phyloP scores from a whole-genome alignment of 2,113 vertebrate genomes.

The Nicator chloris region DNA sequence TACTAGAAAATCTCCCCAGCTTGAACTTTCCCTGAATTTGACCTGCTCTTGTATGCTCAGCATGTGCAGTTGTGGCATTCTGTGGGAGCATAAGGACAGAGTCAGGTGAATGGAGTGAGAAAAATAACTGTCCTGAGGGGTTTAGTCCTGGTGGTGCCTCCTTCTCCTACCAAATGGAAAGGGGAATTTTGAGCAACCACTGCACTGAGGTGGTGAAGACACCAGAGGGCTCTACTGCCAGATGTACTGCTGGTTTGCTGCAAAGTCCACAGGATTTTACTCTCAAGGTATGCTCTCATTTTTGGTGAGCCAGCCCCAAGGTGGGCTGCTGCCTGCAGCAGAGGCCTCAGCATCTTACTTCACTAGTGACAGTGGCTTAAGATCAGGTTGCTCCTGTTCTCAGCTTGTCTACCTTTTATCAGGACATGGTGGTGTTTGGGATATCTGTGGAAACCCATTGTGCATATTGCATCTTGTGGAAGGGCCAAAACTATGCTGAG shows the following conservation, averaged over 20 bases:
- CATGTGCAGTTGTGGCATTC: not conserved
- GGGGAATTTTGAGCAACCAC: not conserved
- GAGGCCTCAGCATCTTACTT: not conserved
- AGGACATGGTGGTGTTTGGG: not conserved
- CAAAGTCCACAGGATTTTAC: not conserved
- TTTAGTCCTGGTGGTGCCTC: not conserved
- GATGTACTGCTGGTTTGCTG: not conserved
- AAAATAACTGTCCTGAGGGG: not conserved
- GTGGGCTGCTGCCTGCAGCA: rapidly evolving
- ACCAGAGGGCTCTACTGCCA: slow-evolving; percentile 39
- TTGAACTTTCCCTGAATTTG: not conserved
- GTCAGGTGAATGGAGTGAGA: not conserved
- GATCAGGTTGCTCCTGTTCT: not conserved
- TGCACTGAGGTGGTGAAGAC: slow-evolving; percentile 19
- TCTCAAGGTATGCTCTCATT: not conserved
- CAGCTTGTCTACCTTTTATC: not conserved
- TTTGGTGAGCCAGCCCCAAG: not conserved
- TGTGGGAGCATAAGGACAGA: not conserved
- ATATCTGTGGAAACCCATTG: not conserved
- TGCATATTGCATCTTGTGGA: not conserved
- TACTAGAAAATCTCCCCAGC: not conserved
- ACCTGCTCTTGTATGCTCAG: rapidly evolving
- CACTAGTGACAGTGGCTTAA: not conserved
- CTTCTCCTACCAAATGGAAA: not conserved
- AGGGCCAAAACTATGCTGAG: not conserved